Percentiles rank a stretch among this genome's conserved stretches.
Conservation (phyloP, 2,888 invertebrate genomes). For the Rhagonycha fulva region DNA sequence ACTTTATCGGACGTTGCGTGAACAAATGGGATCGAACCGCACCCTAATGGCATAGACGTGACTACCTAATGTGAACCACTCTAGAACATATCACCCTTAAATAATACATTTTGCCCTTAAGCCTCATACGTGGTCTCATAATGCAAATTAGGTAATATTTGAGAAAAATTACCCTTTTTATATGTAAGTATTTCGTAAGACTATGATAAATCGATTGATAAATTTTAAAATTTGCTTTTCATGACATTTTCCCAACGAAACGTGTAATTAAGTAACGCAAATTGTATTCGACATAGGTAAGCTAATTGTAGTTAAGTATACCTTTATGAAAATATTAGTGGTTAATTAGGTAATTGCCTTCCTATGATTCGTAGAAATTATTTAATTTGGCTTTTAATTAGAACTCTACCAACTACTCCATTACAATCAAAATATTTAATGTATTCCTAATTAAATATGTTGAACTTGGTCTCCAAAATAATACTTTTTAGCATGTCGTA, state of each 20-base stretch:
- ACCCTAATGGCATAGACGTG: slow-evolving; percentile 45
- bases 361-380: not conserved
- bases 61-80: slow-evolving; percentile 42
- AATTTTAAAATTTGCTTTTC: not conserved
- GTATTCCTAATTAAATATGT: not conserved
- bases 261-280: not conserved
- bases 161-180: slow-evolving; percentile 15
- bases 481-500: not conserved
- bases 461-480: not conserved
- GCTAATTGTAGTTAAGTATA: not conserved
- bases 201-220: not conserved
- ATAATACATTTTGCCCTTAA: slow-evolving; percentile 30
- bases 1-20: slow-evolving; percentile 44
- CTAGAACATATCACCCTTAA: slow-evolving; percentile 35
- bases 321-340: not conserved
- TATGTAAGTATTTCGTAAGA: not conserved
- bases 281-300: not conserved
- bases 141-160: slow-evolving; percentile 31
- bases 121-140: slow-evolving; percentile 32
- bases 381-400: not conserved
- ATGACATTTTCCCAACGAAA: not conserved
- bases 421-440: not conserved
- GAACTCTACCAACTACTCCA: not conserved
- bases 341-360: not conserved
- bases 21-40: slow-evolving; percentile 45